Evolutionary conservation across 2,888 invertebrate species (phyloP), one percentile per base, ranked within the genome.

Genomic region (Meandrusa payeni): DNA sequence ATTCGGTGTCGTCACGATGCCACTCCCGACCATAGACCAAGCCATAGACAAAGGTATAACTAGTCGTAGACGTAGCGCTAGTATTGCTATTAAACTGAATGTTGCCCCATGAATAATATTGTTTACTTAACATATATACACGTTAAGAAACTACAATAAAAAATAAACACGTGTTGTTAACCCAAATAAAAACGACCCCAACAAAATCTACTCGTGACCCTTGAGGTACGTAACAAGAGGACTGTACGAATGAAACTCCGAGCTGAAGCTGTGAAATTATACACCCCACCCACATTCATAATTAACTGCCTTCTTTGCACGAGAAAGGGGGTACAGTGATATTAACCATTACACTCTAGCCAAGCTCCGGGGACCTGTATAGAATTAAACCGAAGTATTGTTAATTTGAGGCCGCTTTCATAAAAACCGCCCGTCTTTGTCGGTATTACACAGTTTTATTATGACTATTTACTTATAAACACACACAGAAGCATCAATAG

Each of bases 221-320:
- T 24, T 17, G 23, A 40, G 15, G 32, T 40, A 39, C 15, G 32
- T 26, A 37, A 37, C 17, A 19, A 11, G 34, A 41, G 29, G 29
- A 31, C 40, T 24, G 19, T 19, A 20, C 19, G 23, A 33, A 43
- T 32, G 29, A 46, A 41, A 45, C 38, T 33, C 45, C 39, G 36
- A 28, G 32, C 40, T 27, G 15, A 36, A 41, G 41, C 39, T 38
- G 42, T 46, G 40, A 33, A 37, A 43, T 39, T 46, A 27, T 39
- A 24, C 28, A 22, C 31, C 31, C 34, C 27, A 17, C 31, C 41
- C 20, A 23, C 37, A 46, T 48, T 48, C 43, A 48, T 48, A 51
- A 46, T 51, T 43, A 43, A 48, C 42, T 17, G 34, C 42, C 40
- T 46, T 37, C 41, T 47, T 33, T 46, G 42, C 48, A 50, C 33